A percentile compares a stretch with the other conserved stretches of the same genome.
Evolutionary conservation across 2,888 invertebrate genomes (phyloP).

Genomic region (Luperina nickerlii): DNA sequence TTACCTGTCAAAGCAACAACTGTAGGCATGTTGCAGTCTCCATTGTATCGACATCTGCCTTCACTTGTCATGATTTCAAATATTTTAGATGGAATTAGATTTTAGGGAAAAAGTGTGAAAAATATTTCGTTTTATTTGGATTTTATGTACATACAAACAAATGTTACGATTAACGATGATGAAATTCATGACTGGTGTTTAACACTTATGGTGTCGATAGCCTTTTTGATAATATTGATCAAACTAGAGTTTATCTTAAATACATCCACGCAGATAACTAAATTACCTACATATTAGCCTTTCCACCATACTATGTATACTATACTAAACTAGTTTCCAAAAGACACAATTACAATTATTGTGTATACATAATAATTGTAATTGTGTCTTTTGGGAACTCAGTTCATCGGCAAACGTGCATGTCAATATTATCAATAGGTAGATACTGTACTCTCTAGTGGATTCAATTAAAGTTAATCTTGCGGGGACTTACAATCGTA

Average conservation of each 20-base stretch:
- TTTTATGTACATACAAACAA: not conserved
- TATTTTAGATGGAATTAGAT: conserved; percentile 12
- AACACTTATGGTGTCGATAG: not conserved
- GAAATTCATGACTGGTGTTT: not conserved
- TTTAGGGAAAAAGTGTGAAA: not conserved
- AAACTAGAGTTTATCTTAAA: not conserved
- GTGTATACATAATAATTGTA: conserved; percentile 3
- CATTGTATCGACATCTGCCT: conserved; percentile 44
- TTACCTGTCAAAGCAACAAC: conserved; percentile 23
- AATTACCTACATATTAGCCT: conserved; percentile 2
- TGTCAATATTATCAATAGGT: conserved; percentile 10
- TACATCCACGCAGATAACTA: not conserved
- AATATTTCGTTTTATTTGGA: not conserved
- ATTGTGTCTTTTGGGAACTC: conserved; percentile 12
- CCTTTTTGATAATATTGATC: conserved; percentile 1
- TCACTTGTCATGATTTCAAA: conserved; percentile 43
- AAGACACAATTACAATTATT: too few species aligned
- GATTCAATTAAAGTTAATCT: conserved; percentile 24
- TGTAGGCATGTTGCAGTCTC: conserved; percentile 33
- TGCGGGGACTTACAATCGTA: conserved; percentile 1
- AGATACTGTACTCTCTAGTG: not conserved
- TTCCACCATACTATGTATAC: not conserved
- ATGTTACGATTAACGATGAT: not conserved
- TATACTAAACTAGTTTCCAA: too few species aligned
- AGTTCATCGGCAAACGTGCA: conserved; percentile 10